phyloP scores from a whole-genome alignment of 2,888 invertebrate genomes.

The Thera britannica region DNA sequence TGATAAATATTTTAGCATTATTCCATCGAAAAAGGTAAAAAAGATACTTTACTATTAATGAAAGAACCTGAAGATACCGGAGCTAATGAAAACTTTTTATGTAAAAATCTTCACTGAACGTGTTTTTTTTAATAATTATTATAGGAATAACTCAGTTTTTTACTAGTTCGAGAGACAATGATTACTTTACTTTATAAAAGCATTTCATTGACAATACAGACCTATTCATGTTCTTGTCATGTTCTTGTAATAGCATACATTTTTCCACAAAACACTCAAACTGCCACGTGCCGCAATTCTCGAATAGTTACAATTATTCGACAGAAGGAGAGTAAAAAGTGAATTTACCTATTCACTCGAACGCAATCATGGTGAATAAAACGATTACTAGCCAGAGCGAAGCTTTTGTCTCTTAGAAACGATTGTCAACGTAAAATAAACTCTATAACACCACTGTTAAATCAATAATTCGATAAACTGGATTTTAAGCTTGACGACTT shows the following conservation, averaged over 20 bases:
- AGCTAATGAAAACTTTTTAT: too few species aligned
- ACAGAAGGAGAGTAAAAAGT: conserved; percentile 65
- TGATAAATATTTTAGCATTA: too few species aligned
- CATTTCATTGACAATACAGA: too few species aligned
- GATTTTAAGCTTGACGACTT: background rate
- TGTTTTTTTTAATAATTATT: too few species aligned
- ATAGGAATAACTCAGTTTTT: too few species aligned
- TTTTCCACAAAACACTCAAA: conserved; percentile 68
- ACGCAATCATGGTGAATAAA: conserved; percentile 70
- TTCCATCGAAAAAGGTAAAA: too few species aligned
- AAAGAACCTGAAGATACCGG: too few species aligned
- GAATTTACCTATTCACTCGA: conserved; percentile 71
- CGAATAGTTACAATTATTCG: conserved; percentile 66
- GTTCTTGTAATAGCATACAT: conserved; percentile 6
- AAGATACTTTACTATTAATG: too few species aligned
- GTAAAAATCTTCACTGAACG: too few species aligned
- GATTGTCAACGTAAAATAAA: background rate
- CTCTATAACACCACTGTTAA: background rate
- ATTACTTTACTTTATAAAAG: too few species aligned
- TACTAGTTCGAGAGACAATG: too few species aligned
- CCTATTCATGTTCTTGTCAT: background rate
- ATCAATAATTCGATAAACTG: background rate
- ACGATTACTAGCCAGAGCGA: conserved; percentile 63
- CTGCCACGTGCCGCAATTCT: conserved; percentile 74
- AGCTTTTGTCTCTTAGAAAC: conserved; percentile 16